Evolutionary conservation across 1,140 invertebrate genomes (phyloP).

Genomic region (Drosophila pseudoananassae): DNA sequence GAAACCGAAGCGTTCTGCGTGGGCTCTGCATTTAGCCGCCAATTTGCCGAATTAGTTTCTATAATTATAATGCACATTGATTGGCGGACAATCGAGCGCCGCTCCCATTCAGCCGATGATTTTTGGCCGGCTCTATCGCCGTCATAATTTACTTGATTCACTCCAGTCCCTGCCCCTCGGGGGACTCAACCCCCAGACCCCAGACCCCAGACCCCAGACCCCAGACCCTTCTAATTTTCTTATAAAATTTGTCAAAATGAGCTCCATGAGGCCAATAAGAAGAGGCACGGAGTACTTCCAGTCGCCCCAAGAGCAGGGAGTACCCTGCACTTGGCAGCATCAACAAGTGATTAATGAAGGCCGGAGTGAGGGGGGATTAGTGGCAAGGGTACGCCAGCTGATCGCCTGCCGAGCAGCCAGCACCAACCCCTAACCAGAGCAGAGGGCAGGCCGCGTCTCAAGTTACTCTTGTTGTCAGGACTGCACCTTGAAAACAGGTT

Average conservation of each 20-base stretch:
- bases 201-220: too few relatives aligned
- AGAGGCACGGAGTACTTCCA: slow-evolving; percentile 12
- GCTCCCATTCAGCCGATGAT: slow-evolving; percentile 2
- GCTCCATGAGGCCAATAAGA: slow-evolving; percentile 9
- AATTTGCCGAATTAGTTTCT: slow-evolving; percentile 42
- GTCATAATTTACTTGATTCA: slow-evolving; percentile 2
- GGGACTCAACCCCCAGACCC: too few relatives aligned
- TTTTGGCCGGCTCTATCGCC: not conserved
- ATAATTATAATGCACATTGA: slow-evolving; percentile 52
- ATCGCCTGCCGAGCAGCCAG: slow-evolving; percentile 4
- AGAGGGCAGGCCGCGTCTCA: slow-evolving; percentile 9
- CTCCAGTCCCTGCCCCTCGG: too few relatives aligned
- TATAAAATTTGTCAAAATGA: slow-evolving; percentile 71
- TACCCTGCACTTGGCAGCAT: slow-evolving; percentile 33
- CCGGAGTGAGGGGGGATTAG: not conserved
- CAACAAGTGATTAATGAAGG: slow-evolving; percentile 75
- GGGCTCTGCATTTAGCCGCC: slow-evolving; percentile 31
- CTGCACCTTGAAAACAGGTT: not conserved
- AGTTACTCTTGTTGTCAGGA: slow-evolving; percentile 15
- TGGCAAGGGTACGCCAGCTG: slow-evolving; percentile 3
- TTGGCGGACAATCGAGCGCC: slow-evolving; percentile 10
- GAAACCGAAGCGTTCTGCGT: slow-evolving; percentile 17
- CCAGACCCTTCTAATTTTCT: slow-evolving; percentile 50
- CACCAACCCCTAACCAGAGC: not conserved
- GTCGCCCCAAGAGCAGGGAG: slow-evolving; percentile 2